A percentile compares a stretch with the other conserved stretches of the same genome.
Evolutionary conservation across 2,113 vertebrate species (phyloP).

Genomic region (Conger conger): DNA sequence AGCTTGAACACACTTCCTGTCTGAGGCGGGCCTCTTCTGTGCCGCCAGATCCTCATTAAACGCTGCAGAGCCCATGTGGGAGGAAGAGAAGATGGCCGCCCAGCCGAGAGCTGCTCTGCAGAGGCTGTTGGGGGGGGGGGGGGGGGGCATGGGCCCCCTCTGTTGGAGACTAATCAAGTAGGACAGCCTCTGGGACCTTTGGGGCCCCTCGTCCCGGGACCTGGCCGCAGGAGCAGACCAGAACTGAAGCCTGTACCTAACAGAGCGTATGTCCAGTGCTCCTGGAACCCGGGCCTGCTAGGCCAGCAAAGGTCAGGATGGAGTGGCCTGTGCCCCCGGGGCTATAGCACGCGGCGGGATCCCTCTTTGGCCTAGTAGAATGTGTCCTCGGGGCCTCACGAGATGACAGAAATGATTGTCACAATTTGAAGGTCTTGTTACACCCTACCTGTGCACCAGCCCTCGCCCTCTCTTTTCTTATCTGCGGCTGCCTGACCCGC

Average conservation of each 20-base stretch:
- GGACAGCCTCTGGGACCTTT: background rate
- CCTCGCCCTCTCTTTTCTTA: background rate
- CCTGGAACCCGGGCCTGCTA: background rate
- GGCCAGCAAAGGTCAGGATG: background rate
- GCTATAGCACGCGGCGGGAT: background rate
- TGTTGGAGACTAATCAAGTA: background rate
- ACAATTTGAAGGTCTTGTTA: background rate
- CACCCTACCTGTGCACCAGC: background rate
- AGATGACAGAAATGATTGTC: background rate
- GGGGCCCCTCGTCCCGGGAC: background rate
- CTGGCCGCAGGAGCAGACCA: background rate
- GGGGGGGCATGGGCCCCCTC: background rate
- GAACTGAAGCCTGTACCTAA: background rate
- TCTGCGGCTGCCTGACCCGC: background rate
- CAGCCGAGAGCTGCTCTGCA: background rate
- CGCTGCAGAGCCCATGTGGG: background rate
- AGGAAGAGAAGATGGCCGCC: background rate
- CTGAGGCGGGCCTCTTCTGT: background rate
- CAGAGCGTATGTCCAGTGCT: background rate
- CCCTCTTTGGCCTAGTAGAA: background rate
- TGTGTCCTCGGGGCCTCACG: background rate
- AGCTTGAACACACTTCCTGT: background rate
- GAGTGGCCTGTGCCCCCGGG: background rate
- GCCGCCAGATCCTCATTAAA: background rate
- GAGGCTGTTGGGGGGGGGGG: background rate